phyloP scores from a whole-genome alignment of 1,140 invertebrate genomes.

The Platyscapa corneri region DNA sequence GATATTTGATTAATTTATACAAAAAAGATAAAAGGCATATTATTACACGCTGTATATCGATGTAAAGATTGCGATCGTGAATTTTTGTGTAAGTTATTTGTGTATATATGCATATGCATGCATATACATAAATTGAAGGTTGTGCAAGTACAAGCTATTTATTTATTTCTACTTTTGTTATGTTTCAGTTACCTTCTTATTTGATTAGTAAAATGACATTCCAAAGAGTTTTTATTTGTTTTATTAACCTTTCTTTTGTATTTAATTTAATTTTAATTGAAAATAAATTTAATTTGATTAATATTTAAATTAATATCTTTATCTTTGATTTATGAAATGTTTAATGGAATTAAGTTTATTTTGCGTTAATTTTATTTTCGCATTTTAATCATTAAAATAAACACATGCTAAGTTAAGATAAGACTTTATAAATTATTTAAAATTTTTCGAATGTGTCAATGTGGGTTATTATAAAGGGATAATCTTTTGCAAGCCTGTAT shows the following conservation, averaged over 20 bases:
- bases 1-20: constrained; percentile 34
- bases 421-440: neutral
- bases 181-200: constrained; percentile 50
- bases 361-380: neutral
- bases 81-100: constrained; percentile 30
- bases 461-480: neutral
- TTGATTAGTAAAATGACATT: constrained; percentile 53
- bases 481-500: constrained; percentile 27
- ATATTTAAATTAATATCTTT: neutral
- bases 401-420: neutral
- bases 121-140: constrained; percentile 19
- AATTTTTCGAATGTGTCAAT: neutral
- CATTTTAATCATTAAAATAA: neutral
- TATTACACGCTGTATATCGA: neutral
- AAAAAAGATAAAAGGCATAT: neutral
- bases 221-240: constrained; percentile 49
- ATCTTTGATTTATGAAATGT: neutral
- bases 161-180: constrained; percentile 52
- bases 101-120: constrained; percentile 2
- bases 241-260: constrained; percentile 37
- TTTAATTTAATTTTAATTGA: neutral
- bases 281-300: neutral
- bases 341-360: neutral
- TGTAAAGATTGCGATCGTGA: constrained; percentile 11
- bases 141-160: constrained; percentile 36